phyloP scores from a whole-genome alignment of 2,797 vertebrate species.

The Typhlichthys subterraneus region DNA sequence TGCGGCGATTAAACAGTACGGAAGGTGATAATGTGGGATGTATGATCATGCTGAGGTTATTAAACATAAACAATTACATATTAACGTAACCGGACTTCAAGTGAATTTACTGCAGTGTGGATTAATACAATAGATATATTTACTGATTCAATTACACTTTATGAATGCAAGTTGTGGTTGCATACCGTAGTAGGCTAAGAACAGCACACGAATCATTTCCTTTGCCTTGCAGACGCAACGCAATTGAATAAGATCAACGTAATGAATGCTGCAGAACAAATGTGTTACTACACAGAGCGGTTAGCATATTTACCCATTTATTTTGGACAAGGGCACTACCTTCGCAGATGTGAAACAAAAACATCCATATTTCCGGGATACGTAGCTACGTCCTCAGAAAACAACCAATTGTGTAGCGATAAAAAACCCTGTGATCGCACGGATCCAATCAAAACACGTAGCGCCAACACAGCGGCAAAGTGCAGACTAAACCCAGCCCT shows the following conservation, averaged over 20 bases:
- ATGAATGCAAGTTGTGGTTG: no score
- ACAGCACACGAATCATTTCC: neutral
- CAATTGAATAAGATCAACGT: neutral
- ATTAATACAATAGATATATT: no score
- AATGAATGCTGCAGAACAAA: neutral
- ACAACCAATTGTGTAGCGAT: constrained; percentile 49
- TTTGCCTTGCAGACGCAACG: neutral
- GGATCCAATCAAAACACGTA: constrained; percentile 58
- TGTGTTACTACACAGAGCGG: neutral
- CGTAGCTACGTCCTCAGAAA: constrained; percentile 21
- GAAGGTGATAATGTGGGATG: no score
- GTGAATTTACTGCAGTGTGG: no score
- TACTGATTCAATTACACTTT: no score
- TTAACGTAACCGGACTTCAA: no score
- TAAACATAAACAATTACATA: no score
- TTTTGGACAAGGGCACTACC: constrained; percentile 5
- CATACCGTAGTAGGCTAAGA: no score
- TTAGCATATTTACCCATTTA: constrained; percentile 77
- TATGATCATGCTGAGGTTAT: no score
- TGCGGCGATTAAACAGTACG: neutral
- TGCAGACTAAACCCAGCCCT: neutral
- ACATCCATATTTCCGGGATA: constrained; percentile 67
- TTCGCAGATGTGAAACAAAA: constrained; percentile 23
- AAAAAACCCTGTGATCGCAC: neutral
- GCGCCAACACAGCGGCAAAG: constrained; percentile 27